Evolutionary conservation across 1,140 invertebrate genomes (phyloP).

Genomic region (Heliconius hermathena): DNA sequence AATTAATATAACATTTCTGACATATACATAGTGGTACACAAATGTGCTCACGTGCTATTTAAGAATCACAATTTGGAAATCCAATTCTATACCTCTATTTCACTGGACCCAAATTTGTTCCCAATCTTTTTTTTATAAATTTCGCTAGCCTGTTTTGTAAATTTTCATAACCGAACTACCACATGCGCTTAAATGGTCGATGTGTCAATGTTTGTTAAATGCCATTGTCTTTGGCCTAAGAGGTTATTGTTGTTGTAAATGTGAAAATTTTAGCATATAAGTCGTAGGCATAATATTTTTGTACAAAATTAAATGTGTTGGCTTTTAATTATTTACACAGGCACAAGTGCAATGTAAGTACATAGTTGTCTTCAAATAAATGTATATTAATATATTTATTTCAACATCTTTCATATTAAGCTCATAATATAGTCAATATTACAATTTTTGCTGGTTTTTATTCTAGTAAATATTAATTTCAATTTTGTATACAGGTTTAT

Average conservation of each 20-base stretch:
- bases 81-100: no score
- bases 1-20: no score
- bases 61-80: no score
- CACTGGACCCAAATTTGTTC: no score
- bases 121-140: background rate
- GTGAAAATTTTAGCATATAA: background rate
- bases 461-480: background rate
- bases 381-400: no score
- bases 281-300: slow-evolving; percentile 35
- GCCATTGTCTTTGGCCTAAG: slow-evolving; percentile 31
- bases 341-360: background rate
- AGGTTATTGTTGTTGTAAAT: slow-evolving; percentile 20
- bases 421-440: background rate
- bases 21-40: no score
- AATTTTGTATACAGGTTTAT: background rate
- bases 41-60: no score
- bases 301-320: slow-evolving; percentile 5
- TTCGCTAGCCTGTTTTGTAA: background rate
- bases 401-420: background rate
- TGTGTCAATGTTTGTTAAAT: background rate
- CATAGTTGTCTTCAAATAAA: background rate
- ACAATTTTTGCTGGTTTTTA: background rate
- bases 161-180: background rate
- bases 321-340: background rate
- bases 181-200: background rate